Percentiles rank a stretch among this genome's conserved stretches.
These are phyloP conservation scores for Thalassarche chlororhynchos DNA, from an alignment of 2,113 vertebrate species.

Conservation along the genomic window DNA sequence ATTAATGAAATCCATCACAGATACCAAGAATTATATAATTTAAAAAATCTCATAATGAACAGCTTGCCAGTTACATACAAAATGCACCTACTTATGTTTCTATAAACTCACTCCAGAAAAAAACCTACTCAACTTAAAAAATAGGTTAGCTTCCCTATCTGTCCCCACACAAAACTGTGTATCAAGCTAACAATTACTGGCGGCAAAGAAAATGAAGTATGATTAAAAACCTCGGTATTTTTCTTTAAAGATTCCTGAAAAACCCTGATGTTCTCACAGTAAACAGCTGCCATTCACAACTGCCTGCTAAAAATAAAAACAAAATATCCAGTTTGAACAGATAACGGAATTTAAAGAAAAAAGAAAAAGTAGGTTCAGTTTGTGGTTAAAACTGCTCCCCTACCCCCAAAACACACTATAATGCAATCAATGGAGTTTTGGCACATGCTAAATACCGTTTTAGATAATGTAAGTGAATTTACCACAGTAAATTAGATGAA, in stretches of 20 bases:
- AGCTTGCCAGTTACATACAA: background rate
- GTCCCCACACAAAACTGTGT: background rate
- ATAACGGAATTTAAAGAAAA: background rate
- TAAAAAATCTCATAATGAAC: background rate
- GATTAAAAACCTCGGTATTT: background rate
- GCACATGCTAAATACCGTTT: conserved; percentile 18
- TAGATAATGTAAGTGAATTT: background rate
- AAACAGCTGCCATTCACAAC: conserved; percentile 6
- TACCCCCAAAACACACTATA: background rate
- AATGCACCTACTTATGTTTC: background rate
- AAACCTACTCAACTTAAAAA: background rate
- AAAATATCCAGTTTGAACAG: background rate
- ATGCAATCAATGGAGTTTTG: background rate
- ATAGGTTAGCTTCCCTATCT: background rate
- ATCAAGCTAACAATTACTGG: background rate
- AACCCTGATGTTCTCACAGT: background rate
- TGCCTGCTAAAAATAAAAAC: background rate
- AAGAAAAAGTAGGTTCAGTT: background rate
- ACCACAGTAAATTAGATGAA: conserved; percentile 4
- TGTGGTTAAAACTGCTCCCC: background rate
- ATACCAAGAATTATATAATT: background rate
- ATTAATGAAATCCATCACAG: background rate
- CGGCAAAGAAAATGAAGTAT: background rate
- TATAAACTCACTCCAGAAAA: background rate
- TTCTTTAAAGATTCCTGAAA: background rate